These are phyloP conservation scores for Antheraea yamamai DNA, from an alignment of 2,888 invertebrate genomes.

Conservation along the genomic window DNA sequence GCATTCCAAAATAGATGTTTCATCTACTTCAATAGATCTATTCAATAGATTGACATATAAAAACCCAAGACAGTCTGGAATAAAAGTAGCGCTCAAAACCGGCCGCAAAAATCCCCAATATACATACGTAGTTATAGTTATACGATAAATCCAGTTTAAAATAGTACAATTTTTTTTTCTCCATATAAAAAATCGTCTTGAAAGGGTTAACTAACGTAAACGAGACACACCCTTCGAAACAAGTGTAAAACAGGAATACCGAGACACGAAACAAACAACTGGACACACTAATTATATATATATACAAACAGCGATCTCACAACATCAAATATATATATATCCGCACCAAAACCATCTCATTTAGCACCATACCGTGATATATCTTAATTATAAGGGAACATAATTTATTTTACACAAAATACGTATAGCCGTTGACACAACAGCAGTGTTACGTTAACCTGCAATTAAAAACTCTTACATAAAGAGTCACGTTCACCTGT, in stretches of 20 bases:
- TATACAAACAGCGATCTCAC: slow-evolving; percentile 41
- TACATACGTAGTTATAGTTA: too few species aligned
- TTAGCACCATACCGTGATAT: slow-evolving; percentile 59
- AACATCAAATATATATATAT: slow-evolving; percentile 27
- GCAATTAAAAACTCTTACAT: neutral
- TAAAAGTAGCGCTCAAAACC: too few species aligned
- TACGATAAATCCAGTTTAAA: too few species aligned
- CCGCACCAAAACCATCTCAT: slow-evolving; percentile 29
- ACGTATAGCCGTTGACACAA: neutral
- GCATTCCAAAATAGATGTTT: too few species aligned
- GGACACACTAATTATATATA: neutral
- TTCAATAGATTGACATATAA: too few species aligned
- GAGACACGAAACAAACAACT: neutral
- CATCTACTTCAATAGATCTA: too few species aligned
- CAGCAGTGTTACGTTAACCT: too few species aligned
- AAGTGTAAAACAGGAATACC: neutral
- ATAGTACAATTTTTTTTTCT: too few species aligned
- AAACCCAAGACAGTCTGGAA: too few species aligned
- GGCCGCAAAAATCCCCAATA: too few species aligned
- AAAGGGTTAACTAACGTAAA: neutral
- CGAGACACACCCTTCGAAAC: neutral
- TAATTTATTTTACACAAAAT: neutral
- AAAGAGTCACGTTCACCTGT: neutral
- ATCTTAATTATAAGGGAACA: slow-evolving; percentile 24
- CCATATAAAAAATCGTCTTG: too few species aligned